Base-by-base conservation (phyloP, 2,113 vertebrate species). In the Actenoides hombroni region DNA sequence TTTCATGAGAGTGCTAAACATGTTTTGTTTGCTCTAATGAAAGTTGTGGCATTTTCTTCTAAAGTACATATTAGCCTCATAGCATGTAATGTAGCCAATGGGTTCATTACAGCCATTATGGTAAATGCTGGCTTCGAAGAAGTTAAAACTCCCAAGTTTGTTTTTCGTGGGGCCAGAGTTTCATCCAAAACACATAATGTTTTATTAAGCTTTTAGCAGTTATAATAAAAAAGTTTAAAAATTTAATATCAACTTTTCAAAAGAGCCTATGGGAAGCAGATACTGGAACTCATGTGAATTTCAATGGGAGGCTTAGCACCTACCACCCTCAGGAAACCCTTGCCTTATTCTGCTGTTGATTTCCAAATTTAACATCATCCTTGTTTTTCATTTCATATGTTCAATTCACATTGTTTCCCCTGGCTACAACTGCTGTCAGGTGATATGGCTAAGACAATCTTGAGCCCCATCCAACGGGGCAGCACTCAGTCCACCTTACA, bases 1-100 rank as follows among this genome's bases (percentile, higher is more conserved):
- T 67, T 87, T 91, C 63, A 67, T n/a, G 51, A 85, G 46, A 89
- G 77, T 51, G 57, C 63, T 79, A 92, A 86, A 92, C 49, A 68
- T 16, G 92, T 25, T 88, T 26, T 37, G 91, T 87, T 96, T 97
- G 92, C 94, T 95, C 74, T 94, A 95, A 94, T 90, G 91, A 95
- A 97, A 97, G 89, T 95, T 94, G 93, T 88, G 94, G 86, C 61
- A 70, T 87, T 97, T 83, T 92, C 77, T 93, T 95, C 96, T 95
- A 77, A 95, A 97, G 94, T 46, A 77, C 78, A 39, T 59, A 33
- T 2, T 12, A 90, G 57, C 82, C 68, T 92, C 93, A 87, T 40
- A 68, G 79, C n/a, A 42, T 59, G 71, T 13, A 63, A 83, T 65
- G 75, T 75, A 92, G 42, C 82, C 10, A 5, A 49, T 44, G 57